Evolutionary conservation across 2,113 vertebrate genomes (phyloP).

Genomic region (Nothoprocta pentlandii): DNA sequence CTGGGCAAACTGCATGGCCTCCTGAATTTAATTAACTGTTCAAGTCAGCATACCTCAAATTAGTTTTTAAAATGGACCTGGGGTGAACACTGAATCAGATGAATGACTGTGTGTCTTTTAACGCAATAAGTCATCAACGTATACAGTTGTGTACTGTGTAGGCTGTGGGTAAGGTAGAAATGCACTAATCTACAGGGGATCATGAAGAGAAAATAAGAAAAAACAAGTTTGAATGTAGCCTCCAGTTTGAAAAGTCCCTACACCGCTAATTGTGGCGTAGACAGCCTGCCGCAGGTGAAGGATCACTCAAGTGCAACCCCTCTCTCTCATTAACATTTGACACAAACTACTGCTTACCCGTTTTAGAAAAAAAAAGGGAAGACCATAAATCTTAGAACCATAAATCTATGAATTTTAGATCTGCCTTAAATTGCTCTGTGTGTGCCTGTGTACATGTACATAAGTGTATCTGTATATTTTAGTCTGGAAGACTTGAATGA

Average conservation of each 20-base stretch:
- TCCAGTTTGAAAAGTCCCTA: not conserved
- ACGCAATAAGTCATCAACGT: not conserved
- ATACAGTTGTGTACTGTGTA: not conserved
- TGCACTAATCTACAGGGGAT: not conserved
- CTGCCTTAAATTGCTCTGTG: not conserved
- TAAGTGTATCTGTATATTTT: not conserved
- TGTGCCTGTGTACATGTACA: not conserved
- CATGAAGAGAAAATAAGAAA: not conserved
- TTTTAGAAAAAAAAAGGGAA: not conserved
- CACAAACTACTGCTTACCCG: not conserved
- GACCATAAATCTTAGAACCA: not conserved
- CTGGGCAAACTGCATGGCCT: conserved; percentile 29
- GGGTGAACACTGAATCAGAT: conserved; percentile 9
- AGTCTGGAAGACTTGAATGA: not conserved
- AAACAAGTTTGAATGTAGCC: not conserved
- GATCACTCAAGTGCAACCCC: not conserved
- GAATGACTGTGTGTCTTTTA: not conserved
- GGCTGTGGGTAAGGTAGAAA: not conserved
- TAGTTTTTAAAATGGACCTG: conserved; percentile 30
- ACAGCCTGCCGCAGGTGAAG: not conserved
- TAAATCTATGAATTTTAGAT: not conserved
- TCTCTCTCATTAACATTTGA: not conserved
- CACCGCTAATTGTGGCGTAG: not conserved
- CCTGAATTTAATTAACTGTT: conserved; percentile 56
- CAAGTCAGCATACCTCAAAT: conserved; percentile 18